Conservation (phyloP, 2,797 vertebrate genomes). For the Premnoplex brunnescens region DNA sequence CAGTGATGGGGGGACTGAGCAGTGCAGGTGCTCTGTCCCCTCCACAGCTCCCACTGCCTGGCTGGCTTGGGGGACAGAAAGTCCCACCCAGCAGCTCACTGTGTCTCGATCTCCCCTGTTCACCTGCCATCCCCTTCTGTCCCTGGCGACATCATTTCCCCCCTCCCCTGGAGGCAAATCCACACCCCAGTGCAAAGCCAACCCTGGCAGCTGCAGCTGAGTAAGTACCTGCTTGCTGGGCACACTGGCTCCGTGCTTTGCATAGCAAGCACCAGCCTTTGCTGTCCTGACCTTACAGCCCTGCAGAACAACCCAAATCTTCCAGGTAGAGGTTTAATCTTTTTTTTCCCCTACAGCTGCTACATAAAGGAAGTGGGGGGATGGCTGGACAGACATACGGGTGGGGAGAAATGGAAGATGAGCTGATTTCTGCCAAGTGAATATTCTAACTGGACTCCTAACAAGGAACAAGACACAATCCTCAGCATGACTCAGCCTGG, state of each 20-base stretch:
- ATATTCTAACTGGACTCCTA: not conserved
- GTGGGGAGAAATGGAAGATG: not conserved
- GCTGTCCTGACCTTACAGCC: slow-evolving; percentile 13
- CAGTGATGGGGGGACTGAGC: not conserved
- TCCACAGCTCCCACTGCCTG: not conserved
- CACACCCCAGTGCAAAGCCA: not conserved
- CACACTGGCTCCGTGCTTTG: not conserved
- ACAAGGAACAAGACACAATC: not conserved
- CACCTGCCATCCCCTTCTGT: not conserved
- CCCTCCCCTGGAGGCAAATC: not conserved
- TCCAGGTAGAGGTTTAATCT: not conserved
- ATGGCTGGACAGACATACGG: not conserved
- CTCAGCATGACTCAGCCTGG: slow-evolving; percentile 42
- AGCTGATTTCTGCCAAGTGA: not conserved
- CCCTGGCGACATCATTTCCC: not conserved
- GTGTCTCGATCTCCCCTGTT: not conserved
- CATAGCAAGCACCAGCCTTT: not conserved
- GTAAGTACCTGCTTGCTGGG: not conserved
- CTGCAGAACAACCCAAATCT: not conserved
- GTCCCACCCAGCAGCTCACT: not conserved
- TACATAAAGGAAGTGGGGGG: rapidly evolving
- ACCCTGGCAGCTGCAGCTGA: not conserved
- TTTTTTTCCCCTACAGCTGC: not conserved
- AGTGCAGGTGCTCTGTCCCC: not conserved
- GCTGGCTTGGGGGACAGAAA: not conserved